A percentile compares a stretch with the other conserved stretches of the same genome.
Conservation (phyloP, 1,140 invertebrate genomes). For the Aleiodes sp. region DNA sequence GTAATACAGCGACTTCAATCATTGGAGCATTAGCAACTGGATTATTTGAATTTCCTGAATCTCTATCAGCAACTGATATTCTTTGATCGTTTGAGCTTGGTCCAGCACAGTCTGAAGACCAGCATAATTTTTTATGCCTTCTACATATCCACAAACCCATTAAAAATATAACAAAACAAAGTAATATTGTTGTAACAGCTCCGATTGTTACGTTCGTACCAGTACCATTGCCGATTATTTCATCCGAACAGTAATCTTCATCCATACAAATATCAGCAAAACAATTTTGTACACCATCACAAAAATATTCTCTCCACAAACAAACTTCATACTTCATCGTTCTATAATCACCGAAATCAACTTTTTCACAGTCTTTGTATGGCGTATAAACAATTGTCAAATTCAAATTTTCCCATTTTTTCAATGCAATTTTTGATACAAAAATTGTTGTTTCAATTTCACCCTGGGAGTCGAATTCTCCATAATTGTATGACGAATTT, state of each 20-base stretch:
- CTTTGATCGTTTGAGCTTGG: slow-evolving; percentile 39
- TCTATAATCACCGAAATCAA: slow-evolving; percentile 17
- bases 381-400: slow-evolving; percentile 54
- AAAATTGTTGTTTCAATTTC: slow-evolving; percentile 56
- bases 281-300: slow-evolving; percentile 59
- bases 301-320: slow-evolving; percentile 51
- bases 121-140: slow-evolving; percentile 56
- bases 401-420: slow-evolving; percentile 40
- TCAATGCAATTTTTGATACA: slow-evolving; percentile 45
- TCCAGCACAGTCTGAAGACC: slow-evolving; percentile 60
- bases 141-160: slow-evolving; percentile 60
- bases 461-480: slow-evolving; percentile 30
- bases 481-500: slow-evolving; percentile 33
- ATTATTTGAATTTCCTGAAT: slow-evolving; percentile 32
- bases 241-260: slow-evolving; percentile 48
- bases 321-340: slow-evolving; percentile 39
- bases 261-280: slow-evolving; percentile 49
- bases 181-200: slow-evolving; percentile 56
- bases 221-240: slow-evolving; percentile 45
- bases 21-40: slow-evolving; percentile 53
- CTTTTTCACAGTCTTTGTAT: slow-evolving; percentile 38
- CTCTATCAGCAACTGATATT: slow-evolving; percentile 20
- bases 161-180: slow-evolving; percentile 58
- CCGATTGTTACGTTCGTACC: slow-evolving; percentile 60
- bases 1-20: slow-evolving; percentile 52